Percentiles rank a stretch among this genome's conserved stretches.
Conservation (phyloP, 2,113 vertebrate species). For the Brachyhypopomus gauderio region DNA sequence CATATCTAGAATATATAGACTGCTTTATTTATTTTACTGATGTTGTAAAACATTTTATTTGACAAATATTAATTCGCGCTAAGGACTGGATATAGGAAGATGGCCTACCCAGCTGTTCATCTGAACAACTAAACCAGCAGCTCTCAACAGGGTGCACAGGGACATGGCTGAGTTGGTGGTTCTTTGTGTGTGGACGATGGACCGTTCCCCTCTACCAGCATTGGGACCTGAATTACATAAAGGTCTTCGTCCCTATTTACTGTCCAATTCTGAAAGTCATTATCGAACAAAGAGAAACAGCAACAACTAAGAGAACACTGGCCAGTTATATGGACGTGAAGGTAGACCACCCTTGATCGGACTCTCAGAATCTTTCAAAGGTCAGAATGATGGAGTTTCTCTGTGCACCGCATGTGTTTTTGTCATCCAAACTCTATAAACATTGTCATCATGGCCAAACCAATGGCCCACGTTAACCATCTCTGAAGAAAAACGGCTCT, state of each 20-base stretch:
- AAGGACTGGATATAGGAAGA: conserved; percentile 48
- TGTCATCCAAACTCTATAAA: conserved; percentile 7
- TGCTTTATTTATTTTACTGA: conserved; percentile 65
- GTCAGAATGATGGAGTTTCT: conserved; percentile 17
- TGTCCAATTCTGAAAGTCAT: conserved; percentile 20
- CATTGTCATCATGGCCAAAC: not conserved
- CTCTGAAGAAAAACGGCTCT: conserved; percentile 1
- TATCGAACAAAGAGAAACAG: not conserved
- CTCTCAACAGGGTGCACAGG: conserved; percentile 31
- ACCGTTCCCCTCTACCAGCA: conserved; percentile 58
- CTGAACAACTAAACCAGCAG: conserved; percentile 48
- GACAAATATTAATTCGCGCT: conserved; percentile 53
- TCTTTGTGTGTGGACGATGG: not conserved
- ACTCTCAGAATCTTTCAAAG: conserved; percentile 4
- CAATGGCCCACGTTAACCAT: not conserved
- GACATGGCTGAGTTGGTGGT: not conserved
- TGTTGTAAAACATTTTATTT: conserved; percentile 52
- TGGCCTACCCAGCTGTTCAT: conserved; percentile 33
- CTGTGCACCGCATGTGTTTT: not conserved
- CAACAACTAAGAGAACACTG: not conserved
- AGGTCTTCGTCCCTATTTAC: conserved; percentile 39
- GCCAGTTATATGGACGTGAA: not conserved
- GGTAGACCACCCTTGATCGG: not conserved
- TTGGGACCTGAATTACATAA: conserved; percentile 42
- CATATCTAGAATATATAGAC: conserved; percentile 58